These are phyloP conservation scores for Melanotaenia duboulayi DNA, from an alignment of 2,113 vertebrate genomes.

Conservation along the genomic window DNA sequence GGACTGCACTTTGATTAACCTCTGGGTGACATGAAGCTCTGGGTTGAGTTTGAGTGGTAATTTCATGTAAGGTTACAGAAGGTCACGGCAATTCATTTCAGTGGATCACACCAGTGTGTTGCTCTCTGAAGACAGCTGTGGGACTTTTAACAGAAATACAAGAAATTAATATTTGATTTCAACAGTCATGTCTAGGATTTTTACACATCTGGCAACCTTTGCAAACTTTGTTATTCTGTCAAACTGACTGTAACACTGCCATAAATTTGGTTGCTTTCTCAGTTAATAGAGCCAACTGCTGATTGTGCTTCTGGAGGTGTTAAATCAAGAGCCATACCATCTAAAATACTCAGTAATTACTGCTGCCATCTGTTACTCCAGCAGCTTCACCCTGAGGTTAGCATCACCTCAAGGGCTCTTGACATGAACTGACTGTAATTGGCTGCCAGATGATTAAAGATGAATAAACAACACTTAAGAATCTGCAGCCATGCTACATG, in stretches of 20 bases:
- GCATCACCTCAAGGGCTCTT: neutral
- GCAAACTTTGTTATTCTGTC: neutral
- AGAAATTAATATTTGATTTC: constrained; percentile 2
- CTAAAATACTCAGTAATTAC: neutral
- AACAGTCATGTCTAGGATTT: neutral
- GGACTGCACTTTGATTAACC: constrained; percentile 32
- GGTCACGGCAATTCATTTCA: constrained; percentile 24
- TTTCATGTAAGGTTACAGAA: constrained; percentile 32
- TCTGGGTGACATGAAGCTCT: constrained; percentile 15
- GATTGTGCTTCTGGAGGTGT: neutral
- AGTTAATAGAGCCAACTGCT: constrained; percentile 5
- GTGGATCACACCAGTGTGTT: constrained; percentile 1
- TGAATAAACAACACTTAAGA: neutral
- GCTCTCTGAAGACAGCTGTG: neutral
- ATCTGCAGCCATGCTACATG: neutral
- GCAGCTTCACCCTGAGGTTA: neutral
- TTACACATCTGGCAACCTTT: neutral
- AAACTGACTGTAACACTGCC: neutral
- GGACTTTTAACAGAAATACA: neutral
- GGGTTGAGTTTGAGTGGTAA: neutral
- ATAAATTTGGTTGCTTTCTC: neutral
- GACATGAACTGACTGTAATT: neutral
- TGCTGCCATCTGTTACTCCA: neutral
- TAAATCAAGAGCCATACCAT: constrained; percentile 4
- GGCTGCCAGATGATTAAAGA: constrained; percentile 2